Conservation (phyloP, 2,888 invertebrate genomes). For the Lacanobia oleracea region DNA sequence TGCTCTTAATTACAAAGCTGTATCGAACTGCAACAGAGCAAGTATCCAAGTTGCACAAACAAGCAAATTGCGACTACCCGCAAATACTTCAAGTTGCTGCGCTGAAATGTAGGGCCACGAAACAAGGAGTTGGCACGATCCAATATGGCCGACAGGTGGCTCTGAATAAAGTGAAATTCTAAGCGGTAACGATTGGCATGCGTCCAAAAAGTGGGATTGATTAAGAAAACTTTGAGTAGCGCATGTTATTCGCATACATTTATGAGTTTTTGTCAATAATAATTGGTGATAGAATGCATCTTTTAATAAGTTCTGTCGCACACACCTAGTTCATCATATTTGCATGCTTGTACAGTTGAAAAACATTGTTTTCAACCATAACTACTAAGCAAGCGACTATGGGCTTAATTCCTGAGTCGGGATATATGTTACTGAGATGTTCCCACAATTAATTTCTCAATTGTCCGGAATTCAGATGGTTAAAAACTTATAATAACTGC, state of each 20-base stretch:
- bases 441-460: no score
- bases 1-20: slow-evolving; percentile 49
- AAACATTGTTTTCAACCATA: no score
- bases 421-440: neutral
- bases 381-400: neutral
- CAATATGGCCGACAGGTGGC: neutral
- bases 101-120: slow-evolving; percentile 29
- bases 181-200: neutral
- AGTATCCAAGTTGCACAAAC: slow-evolving; percentile 41
- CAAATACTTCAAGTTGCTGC: slow-evolving; percentile 43
- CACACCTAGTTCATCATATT: no score
- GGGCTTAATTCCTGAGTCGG: neutral
- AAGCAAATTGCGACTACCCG: slow-evolving; percentile 50
- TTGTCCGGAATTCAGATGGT: no score
- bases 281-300: no score
- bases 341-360: no score
- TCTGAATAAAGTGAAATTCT: neutral
- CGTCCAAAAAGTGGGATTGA: neutral
- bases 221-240: neutral
- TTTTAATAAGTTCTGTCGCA: no score
- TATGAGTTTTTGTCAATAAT: no score
- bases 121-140: neutral
- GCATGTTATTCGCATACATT: no score
- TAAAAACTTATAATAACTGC: no score
- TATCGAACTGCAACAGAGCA: slow-evolving; percentile 37